These are phyloP conservation scores for Sitta carolinensis DNA, from an alignment of 2,797 vertebrate species.

Conservation along the genomic window DNA sequence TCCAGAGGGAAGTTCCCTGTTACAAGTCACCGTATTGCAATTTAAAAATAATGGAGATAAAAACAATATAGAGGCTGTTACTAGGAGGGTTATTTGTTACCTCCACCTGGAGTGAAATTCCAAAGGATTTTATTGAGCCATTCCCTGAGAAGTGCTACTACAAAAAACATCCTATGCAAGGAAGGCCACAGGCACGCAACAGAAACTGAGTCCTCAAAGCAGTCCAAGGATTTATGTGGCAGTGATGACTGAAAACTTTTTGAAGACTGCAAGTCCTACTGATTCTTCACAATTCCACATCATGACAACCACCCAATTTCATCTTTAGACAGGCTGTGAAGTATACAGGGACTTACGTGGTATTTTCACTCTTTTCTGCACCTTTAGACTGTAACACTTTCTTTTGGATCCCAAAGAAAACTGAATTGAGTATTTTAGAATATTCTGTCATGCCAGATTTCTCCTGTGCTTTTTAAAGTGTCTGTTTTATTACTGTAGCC, in stretches of 20 bases:
- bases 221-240: neutral
- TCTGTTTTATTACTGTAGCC: constrained; percentile 1
- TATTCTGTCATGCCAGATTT: neutral
- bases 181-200: rapidly evolving
- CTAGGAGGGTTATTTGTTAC: neutral
- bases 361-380: neutral
- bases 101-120: neutral
- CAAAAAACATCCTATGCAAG: neutral
- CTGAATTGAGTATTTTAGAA: neutral
- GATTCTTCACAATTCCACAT: neutral
- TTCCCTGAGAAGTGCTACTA: neutral
- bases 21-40: neutral
- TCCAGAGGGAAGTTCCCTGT: neutral
- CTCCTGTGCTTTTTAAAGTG: neutral
- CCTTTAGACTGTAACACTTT: neutral
- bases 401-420: neutral
- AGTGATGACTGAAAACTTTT: neutral
- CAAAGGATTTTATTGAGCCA: neutral
- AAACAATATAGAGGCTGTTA: neutral
- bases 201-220: neutral
- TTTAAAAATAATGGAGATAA: neutral
- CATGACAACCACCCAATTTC: neutral
- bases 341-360: neutral
- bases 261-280: neutral
- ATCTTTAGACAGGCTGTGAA: neutral